Evolutionary conservation across 2,797 vertebrate species (phyloP), one percentile per base, ranked within the genome.

Genomic region (Anguilla obscura): DNA sequence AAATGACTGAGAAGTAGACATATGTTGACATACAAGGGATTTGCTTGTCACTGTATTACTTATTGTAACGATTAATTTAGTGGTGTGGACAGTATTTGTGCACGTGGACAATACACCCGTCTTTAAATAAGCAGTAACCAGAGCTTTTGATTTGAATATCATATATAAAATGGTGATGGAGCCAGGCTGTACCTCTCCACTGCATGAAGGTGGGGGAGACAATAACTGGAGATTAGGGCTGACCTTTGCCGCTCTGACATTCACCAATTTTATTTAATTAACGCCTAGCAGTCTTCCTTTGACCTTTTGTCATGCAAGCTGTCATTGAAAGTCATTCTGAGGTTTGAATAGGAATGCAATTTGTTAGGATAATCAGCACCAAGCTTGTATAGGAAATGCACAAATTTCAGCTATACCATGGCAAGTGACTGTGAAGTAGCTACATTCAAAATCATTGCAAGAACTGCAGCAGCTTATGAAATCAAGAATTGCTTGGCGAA

Each of bases 261-360:
- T 92, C 88, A 88, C 89, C 88, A 87, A 90, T 90, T 91, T 88
- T 86, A 90, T 88, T 90, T 92, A 91, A 92, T 92, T 92, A 92
- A 92, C 87, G 80, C 86, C 85, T 36, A 88, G 86, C 89, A 74
- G 85, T 88, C 89, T 86, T 86, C 85, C 83, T 27, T 89, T 89
- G 30, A 50, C 91, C 87, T 89, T 91, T 89, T 80, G 82, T 89
- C 86, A 90, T 90, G 89, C 86, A 88, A 89, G 89, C 91, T 89
- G 91, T 91, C 88, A 86, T 85, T 84, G 30, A 89, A 88, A 86
- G 76, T 48, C 86, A 85, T 89, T 89, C 88, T 84, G 82, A 52
- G 88, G 85, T 88, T 89, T 58, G 89, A 87, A 87, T 84, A 76
- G 87, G 87, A 89, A 90, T 89, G 86, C 84, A 87, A 88, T 92